These are phyloP conservation scores for Chrysopa pallens DNA, from an alignment of 1,140 invertebrate genomes.

Conservation along the genomic window DNA sequence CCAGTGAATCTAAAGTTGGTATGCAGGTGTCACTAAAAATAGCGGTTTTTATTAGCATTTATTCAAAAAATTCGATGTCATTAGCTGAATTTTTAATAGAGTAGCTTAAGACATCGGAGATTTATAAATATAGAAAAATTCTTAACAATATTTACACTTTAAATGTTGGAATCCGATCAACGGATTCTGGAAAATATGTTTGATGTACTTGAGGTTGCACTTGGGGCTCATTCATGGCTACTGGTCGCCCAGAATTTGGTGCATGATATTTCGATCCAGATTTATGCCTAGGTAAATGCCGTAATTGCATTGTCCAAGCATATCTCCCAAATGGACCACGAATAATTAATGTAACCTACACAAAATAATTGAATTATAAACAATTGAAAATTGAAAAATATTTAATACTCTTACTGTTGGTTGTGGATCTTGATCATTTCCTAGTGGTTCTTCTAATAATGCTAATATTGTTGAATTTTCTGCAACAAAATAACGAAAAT, in stretches of 20 bases:
- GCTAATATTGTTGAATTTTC: constrained; percentile 81
- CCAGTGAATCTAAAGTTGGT: constrained; percentile 40
- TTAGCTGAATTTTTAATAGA: too few species aligned
- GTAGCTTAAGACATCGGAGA: too few species aligned
- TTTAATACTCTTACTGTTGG: constrained; percentile 32
- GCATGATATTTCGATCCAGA: constrained; percentile 50
- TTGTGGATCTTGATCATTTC: constrained; percentile 59
- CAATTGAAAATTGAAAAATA: constrained; percentile 31
- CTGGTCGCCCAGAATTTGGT: constrained; percentile 54
- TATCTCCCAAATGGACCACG: constrained; percentile 82
- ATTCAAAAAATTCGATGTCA: too few species aligned
- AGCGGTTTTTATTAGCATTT: not conserved
- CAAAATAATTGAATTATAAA: too few species aligned
- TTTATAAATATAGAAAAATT: constrained; percentile 4
- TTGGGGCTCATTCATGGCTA: constrained; percentile 53
- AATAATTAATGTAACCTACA: constrained; percentile 45
- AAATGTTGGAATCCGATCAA: constrained; percentile 61
- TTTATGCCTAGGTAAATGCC: constrained; percentile 64
- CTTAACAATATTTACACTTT: constrained; percentile 44
- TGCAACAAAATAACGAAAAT: constrained; percentile 79
- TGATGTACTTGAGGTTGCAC: constrained; percentile 41
- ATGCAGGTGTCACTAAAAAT: constrained; percentile 48
- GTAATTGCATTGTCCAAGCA: constrained; percentile 82
- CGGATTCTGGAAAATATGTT: constrained; percentile 65
- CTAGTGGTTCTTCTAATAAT: constrained; percentile 77